phyloP scores from a whole-genome alignment of 2,113 vertebrate genomes.

The Bubalus kerabau region DNA sequence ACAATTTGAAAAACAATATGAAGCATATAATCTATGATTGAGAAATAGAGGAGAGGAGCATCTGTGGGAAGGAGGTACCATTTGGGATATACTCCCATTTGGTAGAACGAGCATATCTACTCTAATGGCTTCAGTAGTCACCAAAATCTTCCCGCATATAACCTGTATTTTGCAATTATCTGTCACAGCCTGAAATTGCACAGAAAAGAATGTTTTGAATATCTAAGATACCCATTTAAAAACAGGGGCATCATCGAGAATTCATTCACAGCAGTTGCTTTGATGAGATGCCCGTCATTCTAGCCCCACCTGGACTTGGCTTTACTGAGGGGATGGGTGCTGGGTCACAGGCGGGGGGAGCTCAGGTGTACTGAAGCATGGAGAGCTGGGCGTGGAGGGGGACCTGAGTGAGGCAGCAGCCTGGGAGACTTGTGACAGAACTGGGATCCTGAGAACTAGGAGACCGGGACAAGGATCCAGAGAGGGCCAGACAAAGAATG shows the following conservation, averaged over 20 bases:
- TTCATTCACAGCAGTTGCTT: background rate
- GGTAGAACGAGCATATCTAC: background rate
- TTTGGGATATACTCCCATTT: background rate
- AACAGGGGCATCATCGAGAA: background rate
- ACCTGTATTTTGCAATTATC: background rate
- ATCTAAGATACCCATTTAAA: background rate
- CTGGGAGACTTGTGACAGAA: background rate
- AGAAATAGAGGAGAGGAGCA: background rate
- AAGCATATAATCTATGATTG: background rate
- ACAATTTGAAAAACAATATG: background rate
- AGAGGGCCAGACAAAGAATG: background rate
- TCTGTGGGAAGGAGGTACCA: background rate
- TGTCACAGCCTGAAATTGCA: background rate
- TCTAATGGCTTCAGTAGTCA: background rate
- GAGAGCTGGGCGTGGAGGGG: background rate
- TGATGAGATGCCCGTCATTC: background rate
- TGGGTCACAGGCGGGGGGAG: background rate
- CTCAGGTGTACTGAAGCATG: background rate
- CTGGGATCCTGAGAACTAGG: background rate
- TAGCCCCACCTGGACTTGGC: background rate
- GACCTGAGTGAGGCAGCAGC: background rate
- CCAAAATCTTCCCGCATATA: background rate
- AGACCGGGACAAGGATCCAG: background rate
- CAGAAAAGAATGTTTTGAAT: background rate
- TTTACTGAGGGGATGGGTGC: background rate